These are phyloP conservation scores for Cyclophora punctaria DNA, from an alignment of 2,888 invertebrate genomes.

Conservation along the genomic window DNA sequence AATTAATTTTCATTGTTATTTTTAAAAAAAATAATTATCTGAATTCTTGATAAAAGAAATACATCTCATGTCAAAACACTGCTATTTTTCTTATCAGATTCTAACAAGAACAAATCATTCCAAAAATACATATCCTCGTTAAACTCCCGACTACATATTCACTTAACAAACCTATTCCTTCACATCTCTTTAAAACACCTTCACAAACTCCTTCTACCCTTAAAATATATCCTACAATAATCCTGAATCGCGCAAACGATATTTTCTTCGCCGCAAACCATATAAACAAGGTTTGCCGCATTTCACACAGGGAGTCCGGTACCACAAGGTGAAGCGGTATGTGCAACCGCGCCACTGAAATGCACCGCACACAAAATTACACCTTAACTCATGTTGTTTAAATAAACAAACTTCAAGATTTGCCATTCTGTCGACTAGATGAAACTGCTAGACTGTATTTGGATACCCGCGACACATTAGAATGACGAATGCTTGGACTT, in stretches of 20 bases:
- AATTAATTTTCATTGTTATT: too few species aligned
- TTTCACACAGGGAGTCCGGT: constrained; percentile 38
- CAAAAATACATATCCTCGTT: too few species aligned
- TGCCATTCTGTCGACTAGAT: constrained; percentile 68
- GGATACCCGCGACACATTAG: constrained; percentile 49
- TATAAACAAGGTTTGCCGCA: constrained; percentile 25
- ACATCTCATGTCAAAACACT: too few species aligned
- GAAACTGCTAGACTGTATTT: constrained; percentile 60
- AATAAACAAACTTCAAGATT: constrained; percentile 49
- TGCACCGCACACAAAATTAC: constrained; percentile 44
- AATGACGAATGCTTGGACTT: constrained; percentile 66
- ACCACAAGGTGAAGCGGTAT: constrained; percentile 49
- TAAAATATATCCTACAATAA: constrained; percentile 6
- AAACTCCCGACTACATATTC: too few species aligned
- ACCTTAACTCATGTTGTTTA: constrained; percentile 25
- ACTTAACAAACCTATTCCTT: too few species aligned
- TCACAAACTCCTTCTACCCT: neutral
- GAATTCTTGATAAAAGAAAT: too few species aligned
- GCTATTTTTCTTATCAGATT: too few species aligned
- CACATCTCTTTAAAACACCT: too few species aligned
- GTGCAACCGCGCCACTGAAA: constrained; percentile 42
- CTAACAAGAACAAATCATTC: too few species aligned
- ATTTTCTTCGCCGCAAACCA: constrained; percentile 26
- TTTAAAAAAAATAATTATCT: too few species aligned
- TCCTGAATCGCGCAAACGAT: constrained; percentile 37